These are phyloP conservation scores for Pituophis catenifer DNA, from an alignment of 2,113 vertebrate genomes.

Conservation along the genomic window DNA sequence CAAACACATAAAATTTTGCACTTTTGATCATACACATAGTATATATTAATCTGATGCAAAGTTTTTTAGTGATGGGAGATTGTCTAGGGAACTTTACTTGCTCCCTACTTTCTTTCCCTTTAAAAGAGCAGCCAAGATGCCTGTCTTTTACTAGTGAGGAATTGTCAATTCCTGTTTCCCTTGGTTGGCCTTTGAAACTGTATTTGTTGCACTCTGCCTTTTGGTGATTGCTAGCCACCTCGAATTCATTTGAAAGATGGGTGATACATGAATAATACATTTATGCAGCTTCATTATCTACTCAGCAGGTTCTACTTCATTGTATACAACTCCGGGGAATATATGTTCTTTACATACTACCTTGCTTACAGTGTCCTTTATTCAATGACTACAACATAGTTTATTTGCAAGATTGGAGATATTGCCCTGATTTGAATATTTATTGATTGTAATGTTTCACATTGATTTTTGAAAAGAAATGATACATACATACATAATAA, in stretches of 20 bases:
- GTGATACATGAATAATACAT: neutral
- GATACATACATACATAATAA: neutral
- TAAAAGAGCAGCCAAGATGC: neutral
- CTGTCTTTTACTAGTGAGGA: neutral
- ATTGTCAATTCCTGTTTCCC: neutral
- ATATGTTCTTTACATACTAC: neutral
- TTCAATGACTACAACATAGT: neutral
- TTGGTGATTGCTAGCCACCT: neutral
- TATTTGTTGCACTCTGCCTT: neutral
- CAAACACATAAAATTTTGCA: neutral
- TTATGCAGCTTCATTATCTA: neutral
- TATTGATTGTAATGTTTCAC: neutral
- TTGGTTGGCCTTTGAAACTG: neutral
- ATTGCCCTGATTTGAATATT: neutral
- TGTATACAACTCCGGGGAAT: neutral
- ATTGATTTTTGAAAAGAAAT: neutral
- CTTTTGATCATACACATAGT: neutral
- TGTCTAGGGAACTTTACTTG: neutral
- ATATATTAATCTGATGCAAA: neutral
- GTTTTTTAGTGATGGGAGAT: neutral
- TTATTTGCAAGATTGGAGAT: neutral
- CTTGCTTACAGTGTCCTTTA: neutral
- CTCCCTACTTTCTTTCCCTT: neutral
- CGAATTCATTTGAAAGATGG: neutral
- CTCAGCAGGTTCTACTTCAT: neutral